These are phyloP conservation scores for Chionoecetes opilio DNA, from an alignment of 1,140 invertebrate species.

Conservation along the genomic window DNA sequence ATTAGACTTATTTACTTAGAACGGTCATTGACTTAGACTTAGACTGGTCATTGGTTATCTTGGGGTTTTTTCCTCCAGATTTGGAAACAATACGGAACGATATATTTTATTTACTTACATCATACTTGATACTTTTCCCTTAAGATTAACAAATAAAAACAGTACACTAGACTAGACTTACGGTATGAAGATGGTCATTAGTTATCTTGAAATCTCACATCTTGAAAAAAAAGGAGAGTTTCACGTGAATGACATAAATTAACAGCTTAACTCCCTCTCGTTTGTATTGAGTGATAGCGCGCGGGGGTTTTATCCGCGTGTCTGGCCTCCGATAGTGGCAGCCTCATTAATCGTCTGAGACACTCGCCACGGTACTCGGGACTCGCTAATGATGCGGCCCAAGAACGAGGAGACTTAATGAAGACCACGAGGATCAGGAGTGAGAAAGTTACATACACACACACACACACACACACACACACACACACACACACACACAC, in stretches of 20 bases:
- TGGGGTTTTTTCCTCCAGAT: too few relatives aligned
- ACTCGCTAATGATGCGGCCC: not conserved
- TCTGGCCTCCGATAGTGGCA: not conserved
- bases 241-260: not conserved
- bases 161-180: too few relatives aligned
- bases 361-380: constrained; percentile 4
- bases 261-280: not conserved
- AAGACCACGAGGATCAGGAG: not conserved
- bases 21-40: too few relatives aligned
- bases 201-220: too few relatives aligned
- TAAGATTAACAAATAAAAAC: too few relatives aligned
- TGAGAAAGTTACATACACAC: not conserved
- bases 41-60: too few relatives aligned
- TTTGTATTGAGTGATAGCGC: not conserved
- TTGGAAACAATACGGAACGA: too few relatives aligned
- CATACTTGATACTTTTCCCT: too few relatives aligned
- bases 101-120: too few relatives aligned
- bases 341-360: constrained; percentile 19
- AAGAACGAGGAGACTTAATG: not conserved
- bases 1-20: too few relatives aligned
- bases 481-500: too few relatives aligned
- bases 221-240: not conserved
- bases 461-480: not conserved
- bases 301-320: constrained; percentile 5
- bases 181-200: too few relatives aligned